Conservation (phyloP, 2,113 vertebrate genomes). For the Caranx melampygus region DNA sequence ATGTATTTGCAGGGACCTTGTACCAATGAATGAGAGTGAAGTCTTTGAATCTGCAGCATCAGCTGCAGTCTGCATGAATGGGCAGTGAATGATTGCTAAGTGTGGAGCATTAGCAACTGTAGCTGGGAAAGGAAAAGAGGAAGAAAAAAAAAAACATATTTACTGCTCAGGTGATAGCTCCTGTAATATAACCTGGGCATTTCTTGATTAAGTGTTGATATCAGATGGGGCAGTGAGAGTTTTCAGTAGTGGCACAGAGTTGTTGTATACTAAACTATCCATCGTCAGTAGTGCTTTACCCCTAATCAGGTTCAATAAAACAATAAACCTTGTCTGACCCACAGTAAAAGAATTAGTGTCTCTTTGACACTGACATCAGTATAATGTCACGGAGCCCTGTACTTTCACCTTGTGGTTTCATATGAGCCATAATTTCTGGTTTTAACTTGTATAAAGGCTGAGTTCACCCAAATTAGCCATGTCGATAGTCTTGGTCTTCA, state of each 20-base stretch:
- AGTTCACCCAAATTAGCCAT: not conserved
- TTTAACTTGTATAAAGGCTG: not conserved
- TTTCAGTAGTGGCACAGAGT: not conserved
- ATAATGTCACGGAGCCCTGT: not conserved
- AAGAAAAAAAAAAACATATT: not conserved
- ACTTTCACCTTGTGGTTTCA: not conserved
- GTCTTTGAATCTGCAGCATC: slow-evolving; percentile 25
- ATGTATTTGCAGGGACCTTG: not conserved
- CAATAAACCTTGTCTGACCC: slow-evolving; percentile 4
- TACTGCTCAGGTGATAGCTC: not conserved
- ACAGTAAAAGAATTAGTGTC: not conserved
- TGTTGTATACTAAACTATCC: not conserved
- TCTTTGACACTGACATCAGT: too few species aligned
- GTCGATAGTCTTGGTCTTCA: too few species aligned
- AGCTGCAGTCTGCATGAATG: slow-evolving; percentile 7
- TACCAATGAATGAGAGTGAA: slow-evolving; percentile 26
- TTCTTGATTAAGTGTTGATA: not conserved
- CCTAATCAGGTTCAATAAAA: slow-evolving; percentile 11
- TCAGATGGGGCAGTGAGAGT: not conserved
- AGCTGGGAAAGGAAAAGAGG: not conserved
- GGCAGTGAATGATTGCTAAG: slow-evolving; percentile 2
- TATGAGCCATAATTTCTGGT: not conserved
- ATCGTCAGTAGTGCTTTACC: not conserved
- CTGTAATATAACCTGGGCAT: not conserved
- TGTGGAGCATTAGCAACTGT: not conserved